Conservation (phyloP, 1,140 invertebrate species). For the Panagrolaimus sp. region DNA sequence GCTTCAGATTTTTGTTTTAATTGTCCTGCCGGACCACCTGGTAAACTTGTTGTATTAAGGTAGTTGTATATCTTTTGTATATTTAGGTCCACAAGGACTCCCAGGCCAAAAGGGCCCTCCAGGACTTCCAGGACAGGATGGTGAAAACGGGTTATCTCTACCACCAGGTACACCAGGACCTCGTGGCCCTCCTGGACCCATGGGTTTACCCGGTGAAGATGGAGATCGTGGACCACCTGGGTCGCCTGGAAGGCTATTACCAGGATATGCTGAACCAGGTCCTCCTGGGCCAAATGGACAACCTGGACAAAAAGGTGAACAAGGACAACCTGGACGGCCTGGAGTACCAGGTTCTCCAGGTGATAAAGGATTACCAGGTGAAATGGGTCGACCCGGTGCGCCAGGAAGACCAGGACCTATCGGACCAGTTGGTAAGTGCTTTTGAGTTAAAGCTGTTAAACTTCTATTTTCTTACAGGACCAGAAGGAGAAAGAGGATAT, state of each 20-base stretch:
- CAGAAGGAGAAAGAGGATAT: background rate
- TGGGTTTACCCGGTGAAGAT: background rate
- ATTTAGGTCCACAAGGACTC: background rate
- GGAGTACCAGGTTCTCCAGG: background rate
- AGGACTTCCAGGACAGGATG: conserved; percentile 7
- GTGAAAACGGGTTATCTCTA: background rate
- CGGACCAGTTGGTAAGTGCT: conserved; percentile 1
- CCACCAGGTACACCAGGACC: conserved; percentile 2
- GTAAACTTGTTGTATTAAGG: background rate
- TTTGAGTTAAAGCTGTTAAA: background rate
- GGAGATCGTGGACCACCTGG: background rate
- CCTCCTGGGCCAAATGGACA: background rate
- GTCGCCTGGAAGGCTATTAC: background rate
- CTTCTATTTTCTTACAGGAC: background rate
- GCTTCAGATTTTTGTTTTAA: conserved; percentile 31
- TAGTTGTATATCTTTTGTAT: background rate
- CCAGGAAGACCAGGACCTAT: conserved; percentile 17
- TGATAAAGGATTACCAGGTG: conserved; percentile 18
- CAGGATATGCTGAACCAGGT: no score
- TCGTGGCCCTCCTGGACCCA: background rate
- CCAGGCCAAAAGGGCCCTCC: conserved; percentile 12
- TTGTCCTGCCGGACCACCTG: conserved; percentile 21
- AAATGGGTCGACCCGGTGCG: background rate
- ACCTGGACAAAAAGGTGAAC: background rate
- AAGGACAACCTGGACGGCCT: background rate